Evolutionary conservation across 2,797 vertebrate genomes (phyloP), one percentile per base, ranked within the genome.

Genomic region (Siniperca scherzeri): DNA sequence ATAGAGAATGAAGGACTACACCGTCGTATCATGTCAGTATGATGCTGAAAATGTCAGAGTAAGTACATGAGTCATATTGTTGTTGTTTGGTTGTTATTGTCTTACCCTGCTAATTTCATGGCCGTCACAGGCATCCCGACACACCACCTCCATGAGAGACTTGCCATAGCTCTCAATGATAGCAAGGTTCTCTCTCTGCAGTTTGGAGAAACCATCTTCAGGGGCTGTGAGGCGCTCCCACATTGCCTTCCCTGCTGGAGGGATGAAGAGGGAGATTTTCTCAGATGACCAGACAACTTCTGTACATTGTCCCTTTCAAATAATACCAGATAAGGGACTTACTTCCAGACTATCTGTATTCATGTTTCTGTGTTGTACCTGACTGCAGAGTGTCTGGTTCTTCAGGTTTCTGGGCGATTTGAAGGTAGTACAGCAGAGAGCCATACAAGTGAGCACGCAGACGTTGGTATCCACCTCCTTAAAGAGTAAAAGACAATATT

Each of bases 221-320:
- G 99, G 98, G 48, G 98, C 97, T 1, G 98, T 99, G 86, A 99
- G 96, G 38, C 98, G 95, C 89, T 99, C 98, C 99, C 99, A 99
- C 98, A 99, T 99, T 0, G 96, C 96, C 84, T 95, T 97, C 46
- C 97, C 97, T 76, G 96, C 96, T 97, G 80, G 19, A 80, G n/a
- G 4, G 27, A 77, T 2, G 0, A 16, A 79, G 30, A 42, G 5
- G 57, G 17, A 62, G 4, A 38, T 0, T 59, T 60, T 30, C 3
- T 55, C 14, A 78, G 56, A 66, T 55, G 11, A 57, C 11, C 0
- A 72, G 2, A 61, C 10, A 38, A 56, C 61, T 71, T n/a, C 27
- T 64, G 1, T 2, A 19, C 16, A 27, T 33, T 13, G 36, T 66
- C 1, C 14, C 13, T 65, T 70, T 74, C 7, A 55, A 50, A 52